Conservation (phyloP, 2,113 vertebrate species). For the Rostratula benghalensis region DNA sequence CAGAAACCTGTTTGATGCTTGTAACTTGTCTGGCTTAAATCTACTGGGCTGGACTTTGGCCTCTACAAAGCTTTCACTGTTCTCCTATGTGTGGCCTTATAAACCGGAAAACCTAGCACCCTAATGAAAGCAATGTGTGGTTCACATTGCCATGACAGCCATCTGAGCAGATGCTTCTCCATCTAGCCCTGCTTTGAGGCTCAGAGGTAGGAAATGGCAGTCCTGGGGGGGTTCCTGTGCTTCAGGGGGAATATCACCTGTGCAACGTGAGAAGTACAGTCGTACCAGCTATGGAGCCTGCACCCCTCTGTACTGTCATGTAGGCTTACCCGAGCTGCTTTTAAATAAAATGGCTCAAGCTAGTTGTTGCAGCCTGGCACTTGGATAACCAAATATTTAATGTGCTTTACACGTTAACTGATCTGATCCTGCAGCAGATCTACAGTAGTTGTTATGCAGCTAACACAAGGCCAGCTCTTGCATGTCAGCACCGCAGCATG, state of each 20-base stretch:
- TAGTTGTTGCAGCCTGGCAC: background rate
- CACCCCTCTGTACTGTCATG: background rate
- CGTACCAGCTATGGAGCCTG: accelerated
- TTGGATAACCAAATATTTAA: background rate
- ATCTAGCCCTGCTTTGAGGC: background rate
- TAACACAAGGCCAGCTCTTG: background rate
- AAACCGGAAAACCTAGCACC: background rate
- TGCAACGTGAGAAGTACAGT: accelerated
- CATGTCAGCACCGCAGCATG: background rate
- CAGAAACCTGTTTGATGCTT: background rate
- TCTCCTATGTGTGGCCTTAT: background rate
- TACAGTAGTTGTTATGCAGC: background rate
- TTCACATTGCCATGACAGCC: background rate
- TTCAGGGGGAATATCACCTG: background rate
- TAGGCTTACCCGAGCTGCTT: background rate
- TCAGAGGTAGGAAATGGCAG: background rate
- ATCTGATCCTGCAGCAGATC: background rate
- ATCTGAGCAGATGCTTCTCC: background rate
- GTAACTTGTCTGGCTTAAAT: background rate
- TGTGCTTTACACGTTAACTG: background rate
- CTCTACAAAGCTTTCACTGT: background rate
- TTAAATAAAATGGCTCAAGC: background rate
- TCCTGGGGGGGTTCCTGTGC: background rate
- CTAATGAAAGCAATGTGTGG: background rate
- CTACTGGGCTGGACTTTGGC: background rate